Evolutionary conservation across 2,797 vertebrate genomes (phyloP), one percentile per base, ranked within the genome.

Genomic region (Sorex maritimensis): DNA sequence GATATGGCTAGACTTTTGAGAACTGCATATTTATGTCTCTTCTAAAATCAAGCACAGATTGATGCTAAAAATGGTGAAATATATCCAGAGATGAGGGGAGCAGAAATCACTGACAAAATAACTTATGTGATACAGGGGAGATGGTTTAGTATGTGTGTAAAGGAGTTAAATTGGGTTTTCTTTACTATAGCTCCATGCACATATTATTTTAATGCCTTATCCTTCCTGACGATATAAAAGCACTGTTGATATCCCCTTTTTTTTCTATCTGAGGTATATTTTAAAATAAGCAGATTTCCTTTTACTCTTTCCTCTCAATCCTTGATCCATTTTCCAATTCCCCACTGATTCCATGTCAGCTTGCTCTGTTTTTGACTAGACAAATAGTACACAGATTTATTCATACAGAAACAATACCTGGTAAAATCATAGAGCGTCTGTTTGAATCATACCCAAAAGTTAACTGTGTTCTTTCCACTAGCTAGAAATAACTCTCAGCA

Each of bases 331-430:
- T 88, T 94, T 81, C 82, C 13, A 93, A 63, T 77, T 6, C 55
- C 41, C 74, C 21, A 78, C 49, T 75, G 74, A 86, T 85, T 94
- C 41, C 24, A 89, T 74, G 34, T 79, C 71, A 85, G 71, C 71
- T 21, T 80, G n/a, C 61, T 75, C 61, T 95, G 85, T 65, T 94
- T 91, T 90, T 86, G 69, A 95, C 87, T 85, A 97, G 92, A 92
- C 89, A 97, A 97, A 97, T 96, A 98, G 97, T 97, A 96, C 81
- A 96, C 95, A 98, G 96, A 96, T 98, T 98, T 96, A 97, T 94
- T 97, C 91, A 96, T 97, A 95, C 91, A 97, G 97, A 98, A 98
- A 96, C 96, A 96, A 97, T 95, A 90, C 97, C 96, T 98, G 97
- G 97, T 97, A 97, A 97, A 97, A 97, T 97, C 95, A 88, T 96